Conservation (phyloP, 2,797 vertebrate species). For the Kryptolebias ocellatus region DNA sequence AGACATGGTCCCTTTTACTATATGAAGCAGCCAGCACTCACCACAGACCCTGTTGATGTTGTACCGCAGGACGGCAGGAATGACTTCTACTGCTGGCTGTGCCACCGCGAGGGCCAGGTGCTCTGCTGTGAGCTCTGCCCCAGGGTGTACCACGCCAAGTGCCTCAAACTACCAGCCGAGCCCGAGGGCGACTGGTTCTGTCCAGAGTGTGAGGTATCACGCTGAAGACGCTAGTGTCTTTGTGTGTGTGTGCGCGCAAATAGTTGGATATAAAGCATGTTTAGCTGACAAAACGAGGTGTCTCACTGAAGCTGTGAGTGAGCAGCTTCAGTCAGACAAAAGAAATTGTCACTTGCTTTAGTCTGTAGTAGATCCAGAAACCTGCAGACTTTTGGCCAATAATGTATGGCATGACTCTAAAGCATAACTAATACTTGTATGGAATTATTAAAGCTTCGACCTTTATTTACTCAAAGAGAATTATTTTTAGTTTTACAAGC, state of each 20-base stretch:
- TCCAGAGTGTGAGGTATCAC: constrained; percentile 87
- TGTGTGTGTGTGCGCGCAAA: constrained; percentile 54
- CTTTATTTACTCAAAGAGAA: too few species aligned
- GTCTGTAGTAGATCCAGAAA: constrained; percentile 1
- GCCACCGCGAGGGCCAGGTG: constrained; percentile 98
- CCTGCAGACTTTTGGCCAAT: neutral
- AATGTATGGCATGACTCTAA: constrained; percentile 21
- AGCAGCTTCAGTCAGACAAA: constrained; percentile 11
- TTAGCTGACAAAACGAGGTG: constrained; percentile 9
- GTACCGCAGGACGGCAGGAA: constrained; percentile 99
- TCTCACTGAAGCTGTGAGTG: constrained; percentile 10
- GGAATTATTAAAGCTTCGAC: too few species aligned
- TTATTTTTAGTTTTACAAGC: neutral
- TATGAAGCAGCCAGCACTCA: constrained; percentile 92
- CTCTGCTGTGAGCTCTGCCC: constrained; percentile 99
- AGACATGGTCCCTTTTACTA: constrained; percentile 99
- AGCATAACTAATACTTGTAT: neutral
- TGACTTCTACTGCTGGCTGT: constrained; percentile 99
- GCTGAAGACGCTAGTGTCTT: constrained; percentile 53
- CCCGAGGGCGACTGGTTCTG: constrained; percentile 99
- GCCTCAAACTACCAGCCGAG: constrained; percentile 97
- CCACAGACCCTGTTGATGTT: constrained; percentile 99
- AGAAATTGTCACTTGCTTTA: constrained; percentile 15
- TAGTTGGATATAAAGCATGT: constrained; percentile 28
- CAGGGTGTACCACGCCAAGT: constrained; percentile 99